Base-by-base conservation (phyloP, 2,888 invertebrate genomes). In the Nomada fabriciana region DNA sequence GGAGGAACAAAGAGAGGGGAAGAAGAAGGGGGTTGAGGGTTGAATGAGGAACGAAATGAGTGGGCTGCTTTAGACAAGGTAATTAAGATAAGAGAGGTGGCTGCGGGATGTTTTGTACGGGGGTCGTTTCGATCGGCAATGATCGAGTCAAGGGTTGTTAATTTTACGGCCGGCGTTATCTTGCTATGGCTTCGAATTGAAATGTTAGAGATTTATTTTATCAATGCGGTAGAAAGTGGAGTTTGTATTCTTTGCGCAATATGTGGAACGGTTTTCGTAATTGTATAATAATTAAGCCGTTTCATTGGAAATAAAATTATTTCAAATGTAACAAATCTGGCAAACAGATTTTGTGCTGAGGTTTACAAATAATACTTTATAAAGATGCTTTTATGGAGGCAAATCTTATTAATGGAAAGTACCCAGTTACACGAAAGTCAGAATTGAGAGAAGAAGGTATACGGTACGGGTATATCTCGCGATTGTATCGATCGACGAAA, bases 41-140 rank as follows among this genome's bases (percentile, higher is more conserved):
- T 20, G 23, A 18, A 53, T 36, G 9, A 18, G 23, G 13, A 25
- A 52, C 25, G 29, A 29, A 20, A 60, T 9, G 64, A 50, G n/a
- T 7, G n/a, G 20, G 50, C 4, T 29, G 18, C 15, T 52, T 25
- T 13, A 13, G 20, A 50, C 25, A 64, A 50, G 70, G 83, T 86
- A 86, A 86, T 86, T 86, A 86, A 86, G 83, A 86, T 79, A 81
- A 84, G 74, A 67, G n/a, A 47, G 47, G 36, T 15, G 15, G 47
- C 47, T 47, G 47, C 47, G 15, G 2, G 47, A 15, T 47, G 47
- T 47, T 11, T 15, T 13, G 13, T 3, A 47, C 15, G 47, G 11
- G 47, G 47, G 15, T 47, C 13, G 15, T 47, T 10, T 47, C 36
- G 36, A 36, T 47, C 47, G 47, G 47, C 36, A 0, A 15, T 47